Evolutionary conservation across 2,888 invertebrate species (phyloP).

Genomic region (Tetropium fuscum): DNA sequence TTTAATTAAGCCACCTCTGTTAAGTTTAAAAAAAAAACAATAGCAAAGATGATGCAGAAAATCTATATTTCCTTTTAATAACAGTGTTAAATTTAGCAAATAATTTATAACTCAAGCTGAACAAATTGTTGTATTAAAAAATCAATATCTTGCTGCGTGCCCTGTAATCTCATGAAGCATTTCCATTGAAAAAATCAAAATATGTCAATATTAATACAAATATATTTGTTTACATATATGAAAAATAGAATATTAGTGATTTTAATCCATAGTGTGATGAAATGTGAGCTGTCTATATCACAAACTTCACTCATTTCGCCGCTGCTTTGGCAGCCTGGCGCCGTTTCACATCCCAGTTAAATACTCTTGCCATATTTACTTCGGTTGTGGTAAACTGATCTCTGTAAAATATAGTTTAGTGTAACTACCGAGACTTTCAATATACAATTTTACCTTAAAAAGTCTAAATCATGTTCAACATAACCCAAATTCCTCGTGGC

Average conservation of each 20-base stretch:
- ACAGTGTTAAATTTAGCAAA: conserved; percentile 24
- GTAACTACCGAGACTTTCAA: too few species aligned
- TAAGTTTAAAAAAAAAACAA: neutral
- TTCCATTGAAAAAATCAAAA: conserved; percentile 2
- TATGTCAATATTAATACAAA: neutral
- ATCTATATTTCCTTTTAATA: conserved; percentile 18
- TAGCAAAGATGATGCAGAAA: too few species aligned
- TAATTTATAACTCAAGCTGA: conserved; percentile 16
- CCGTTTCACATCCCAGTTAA: conserved; percentile 97
- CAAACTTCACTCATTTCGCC: conserved; percentile 41
- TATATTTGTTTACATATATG: neutral
- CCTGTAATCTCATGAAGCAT: conserved; percentile 14
- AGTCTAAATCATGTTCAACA: conserved; percentile 94
- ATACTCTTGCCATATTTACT: conserved; percentile 98
- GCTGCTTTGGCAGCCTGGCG: conserved; percentile 65
- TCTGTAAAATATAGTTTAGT: conserved; percentile 69
- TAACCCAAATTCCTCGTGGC: conserved; percentile 86
- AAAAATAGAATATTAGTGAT: conserved; percentile 10
- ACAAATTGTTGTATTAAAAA: neutral
- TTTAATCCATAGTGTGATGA: conserved; percentile 4
- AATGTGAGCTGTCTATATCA: neutral
- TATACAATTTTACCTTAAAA: conserved; percentile 75
- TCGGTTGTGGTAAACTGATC: conserved; percentile 99
- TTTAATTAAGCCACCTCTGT: too few species aligned
- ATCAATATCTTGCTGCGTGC: conserved; percentile 3